Base-by-base conservation (phyloP, 2,888 invertebrate genomes). In the Xanthorhoe spadicearia region DNA sequence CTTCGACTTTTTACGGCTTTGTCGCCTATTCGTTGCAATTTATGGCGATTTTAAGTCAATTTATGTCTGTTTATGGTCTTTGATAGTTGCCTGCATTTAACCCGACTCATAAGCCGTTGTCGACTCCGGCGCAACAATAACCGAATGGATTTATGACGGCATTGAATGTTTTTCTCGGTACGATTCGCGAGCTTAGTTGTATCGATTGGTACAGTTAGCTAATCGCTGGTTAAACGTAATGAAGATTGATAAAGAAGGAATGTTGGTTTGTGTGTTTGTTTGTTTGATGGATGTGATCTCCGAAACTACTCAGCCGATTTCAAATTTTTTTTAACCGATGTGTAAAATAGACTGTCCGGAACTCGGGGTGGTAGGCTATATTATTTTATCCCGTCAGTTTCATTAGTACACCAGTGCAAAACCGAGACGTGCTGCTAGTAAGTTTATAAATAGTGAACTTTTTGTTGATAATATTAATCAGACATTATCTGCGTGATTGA, bases 151-250 rank as follows among this genome's bases (percentile, higher is more conserved):
- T 86, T 87, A 88, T 84, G 86, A 64, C 64, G 73, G 79, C 82
- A 82, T 88, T 87, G 74, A 87, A 76, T 83, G 83, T 82, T 86
- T 86, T 87, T 87, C 88, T 84, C 74, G 78, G 86, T 86, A 86
- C 74, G 68, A 77, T 75, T 67, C 61, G 79, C 58, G 72, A 64
- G 67, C 74, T 78, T 69, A 61, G 70, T 77, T 80, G 50, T 46
- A 65, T 59, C 52, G 57, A n/a, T 64, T 35, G 53, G 43, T 50
- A 53, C 59, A 52, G 53, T 56, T 53, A 51, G 49, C 43, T 61
- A 57, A 64, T 38, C 58, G n/a, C 19, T 2, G 43, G 62, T 63
- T 63, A 50, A 56, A 13, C 19, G n/a, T 17, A 53, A 32, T 38
- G 35, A 9, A 38, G 8, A 15, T 52, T 3, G 23, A 23, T 23